Evolutionary conservation across 92 coral and sea anemone species (phyloP).

Genomic region (Parazoanthus darwini): DNA sequence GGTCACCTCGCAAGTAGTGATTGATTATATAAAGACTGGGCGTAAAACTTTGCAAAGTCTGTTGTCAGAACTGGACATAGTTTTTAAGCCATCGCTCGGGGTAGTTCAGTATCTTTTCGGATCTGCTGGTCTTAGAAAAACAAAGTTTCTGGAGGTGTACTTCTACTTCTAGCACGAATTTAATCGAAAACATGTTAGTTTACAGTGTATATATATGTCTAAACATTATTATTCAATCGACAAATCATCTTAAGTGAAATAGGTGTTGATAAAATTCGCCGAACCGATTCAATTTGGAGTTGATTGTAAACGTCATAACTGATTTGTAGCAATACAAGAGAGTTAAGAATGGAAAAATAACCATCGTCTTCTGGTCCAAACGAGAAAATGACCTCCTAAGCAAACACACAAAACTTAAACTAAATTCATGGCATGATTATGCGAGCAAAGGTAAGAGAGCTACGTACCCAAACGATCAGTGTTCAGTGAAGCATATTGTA

Average conservation of each 20-base stretch:
- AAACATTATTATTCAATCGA: background rate
- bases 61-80: too few species aligned
- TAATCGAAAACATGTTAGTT: too few species aligned
- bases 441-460: background rate
- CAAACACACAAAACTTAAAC: background rate
- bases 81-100: background rate
- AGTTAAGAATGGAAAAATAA: background rate
- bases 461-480: background rate
- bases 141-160: background rate
- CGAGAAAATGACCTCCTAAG: background rate
- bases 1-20: too few species aligned
- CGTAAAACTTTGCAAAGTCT: too few species aligned
- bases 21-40: too few species aligned
- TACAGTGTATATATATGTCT: background rate
- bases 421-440: too few species aligned
- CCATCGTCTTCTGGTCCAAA: background rate
- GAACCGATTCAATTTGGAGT: background rate
- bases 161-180: background rate
- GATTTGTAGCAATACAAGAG: background rate
- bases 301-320: too few species aligned
- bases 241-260: background rate
- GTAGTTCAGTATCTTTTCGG: background rate
- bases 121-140: background rate
- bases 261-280: background rate
- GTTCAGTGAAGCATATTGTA: background rate